These are phyloP conservation scores for Tethya wilhelma DNA, from an alignment of 37 sponge, comb jelly and placozoan species.

Conservation along the genomic window DNA sequence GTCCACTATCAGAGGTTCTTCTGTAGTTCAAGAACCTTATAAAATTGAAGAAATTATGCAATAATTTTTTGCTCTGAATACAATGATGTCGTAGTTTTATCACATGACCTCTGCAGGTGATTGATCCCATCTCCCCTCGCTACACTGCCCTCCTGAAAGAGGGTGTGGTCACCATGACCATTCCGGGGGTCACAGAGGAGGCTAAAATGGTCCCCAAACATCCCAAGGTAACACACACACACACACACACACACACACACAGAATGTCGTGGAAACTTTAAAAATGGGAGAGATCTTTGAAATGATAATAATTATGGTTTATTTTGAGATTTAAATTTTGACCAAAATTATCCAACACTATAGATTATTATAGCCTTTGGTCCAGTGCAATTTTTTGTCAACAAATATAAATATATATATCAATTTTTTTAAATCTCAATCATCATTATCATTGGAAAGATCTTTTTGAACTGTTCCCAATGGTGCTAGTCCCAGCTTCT, in stretches of 20 bases:
- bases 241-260: no score
- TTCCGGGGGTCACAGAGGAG: slow-evolving; percentile 59
- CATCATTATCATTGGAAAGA: no score
- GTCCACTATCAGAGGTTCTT: no score
- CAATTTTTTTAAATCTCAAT: neutral
- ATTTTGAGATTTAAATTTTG: neutral
- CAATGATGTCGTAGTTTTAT: no score
- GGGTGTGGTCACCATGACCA: slow-evolving; percentile 48
- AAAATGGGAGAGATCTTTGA: no score
- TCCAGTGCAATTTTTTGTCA: no score
- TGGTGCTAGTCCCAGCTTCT: no score
- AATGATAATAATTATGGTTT: no score
- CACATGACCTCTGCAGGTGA: no score
- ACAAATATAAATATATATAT: neutral
- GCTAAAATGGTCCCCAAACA: slow-evolving; percentile 61
- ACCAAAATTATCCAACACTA: neutral
- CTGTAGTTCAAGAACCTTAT: neutral
- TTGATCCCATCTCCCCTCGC: slow-evolving; percentile 96
- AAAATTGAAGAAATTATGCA: neutral
- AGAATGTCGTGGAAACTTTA: no score
- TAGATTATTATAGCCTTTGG: neutral
- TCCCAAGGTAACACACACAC: slow-evolving; percentile 71
- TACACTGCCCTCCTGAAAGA: slow-evolving; percentile 76
- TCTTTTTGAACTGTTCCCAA: no score
- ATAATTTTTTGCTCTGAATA: no score